Evolutionary conservation across 2,113 vertebrate species (phyloP), one percentile per base, ranked within the genome.

Genomic region (Variabilichromis moorii): DNA sequence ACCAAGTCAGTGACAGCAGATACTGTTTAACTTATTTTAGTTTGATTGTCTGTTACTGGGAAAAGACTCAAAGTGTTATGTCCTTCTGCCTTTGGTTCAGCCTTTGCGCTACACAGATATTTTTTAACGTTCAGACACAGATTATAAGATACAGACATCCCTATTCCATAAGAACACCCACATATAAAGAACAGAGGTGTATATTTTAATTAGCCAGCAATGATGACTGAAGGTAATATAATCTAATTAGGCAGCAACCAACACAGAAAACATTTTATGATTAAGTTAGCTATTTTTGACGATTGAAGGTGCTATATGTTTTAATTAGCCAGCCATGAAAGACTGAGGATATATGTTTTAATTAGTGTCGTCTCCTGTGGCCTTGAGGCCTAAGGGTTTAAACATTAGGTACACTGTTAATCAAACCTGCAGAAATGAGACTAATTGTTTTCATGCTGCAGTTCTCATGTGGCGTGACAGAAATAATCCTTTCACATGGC

Each of bases 401-500:
- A 92, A 89, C 90, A 88, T 79, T 55, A 93, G 94, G 87, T 89
- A 78, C 86, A 92, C 50, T 84, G 93, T 95, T 95, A 95, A 95
- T 95, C 93, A 95, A 95, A 95, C 87, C 91, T 90, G 88, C 83
- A 91, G 86, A 90, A 95, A 94, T 93, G 79, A 93, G 93, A 95
- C 94, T 95, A 95, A 95, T 95, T 95, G 95, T 95, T 95, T 94
- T 94, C 86, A 50, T 81, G 42, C 78, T 13, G 82, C 57, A 3
- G 85, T 55, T 89, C 93, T 94, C 93, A 50, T 59, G 91, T 87
- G 93, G 91, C 50, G 8, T 3, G 88, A 91, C 93, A 80, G 89
- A 89, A 95, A 94, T 91, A 93, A 91, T 92, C 91, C 85, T 59
- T 86, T 81, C 82, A 87, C 50, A 83, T 89, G 21, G 13, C 33